Conservation (phyloP, 2,113 vertebrate species). For the Chloebia gouldiae region DNA sequence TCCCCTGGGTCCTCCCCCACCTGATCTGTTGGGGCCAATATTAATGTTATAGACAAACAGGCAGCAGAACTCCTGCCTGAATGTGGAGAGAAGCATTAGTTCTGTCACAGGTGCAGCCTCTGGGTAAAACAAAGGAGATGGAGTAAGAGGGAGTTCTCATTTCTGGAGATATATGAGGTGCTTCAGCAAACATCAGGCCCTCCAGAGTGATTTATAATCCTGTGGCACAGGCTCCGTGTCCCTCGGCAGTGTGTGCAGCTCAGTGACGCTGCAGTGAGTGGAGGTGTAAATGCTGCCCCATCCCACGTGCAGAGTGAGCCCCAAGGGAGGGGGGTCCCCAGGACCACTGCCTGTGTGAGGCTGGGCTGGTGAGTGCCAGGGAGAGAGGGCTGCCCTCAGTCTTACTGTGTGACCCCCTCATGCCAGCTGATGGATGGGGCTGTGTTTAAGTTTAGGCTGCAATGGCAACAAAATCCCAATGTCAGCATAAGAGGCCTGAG, state of each 20-base stretch:
- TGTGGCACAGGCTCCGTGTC: neutral
- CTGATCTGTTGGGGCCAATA: neutral
- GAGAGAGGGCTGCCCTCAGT: neutral
- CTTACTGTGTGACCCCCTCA: fast-evolving
- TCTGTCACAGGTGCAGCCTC: slow-evolving; percentile 1
- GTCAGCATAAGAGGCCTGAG: neutral
- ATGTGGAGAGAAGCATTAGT: neutral
- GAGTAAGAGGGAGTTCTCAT: neutral
- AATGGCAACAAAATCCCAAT: fast-evolving
- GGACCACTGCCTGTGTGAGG: neutral
- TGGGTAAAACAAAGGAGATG: slow-evolving; percentile 13
- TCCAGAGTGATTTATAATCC: neutral
- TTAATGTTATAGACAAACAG: slow-evolving; percentile 22
- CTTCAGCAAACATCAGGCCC: neutral
- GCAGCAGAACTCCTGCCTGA: neutral
- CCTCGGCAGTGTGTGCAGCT: fast-evolving
- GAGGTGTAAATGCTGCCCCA: neutral
- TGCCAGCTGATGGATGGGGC: fast-evolving
- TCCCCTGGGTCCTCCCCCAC: neutral
- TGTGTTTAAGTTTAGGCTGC: neutral
- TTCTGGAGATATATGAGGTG: neutral
- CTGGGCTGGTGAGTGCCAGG: neutral
- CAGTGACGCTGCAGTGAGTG: neutral
- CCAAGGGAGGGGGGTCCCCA: neutral
- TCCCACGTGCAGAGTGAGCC: neutral